Conservation (phyloP, 2,797 vertebrate species). For the Enteromius treurensis region DNA sequence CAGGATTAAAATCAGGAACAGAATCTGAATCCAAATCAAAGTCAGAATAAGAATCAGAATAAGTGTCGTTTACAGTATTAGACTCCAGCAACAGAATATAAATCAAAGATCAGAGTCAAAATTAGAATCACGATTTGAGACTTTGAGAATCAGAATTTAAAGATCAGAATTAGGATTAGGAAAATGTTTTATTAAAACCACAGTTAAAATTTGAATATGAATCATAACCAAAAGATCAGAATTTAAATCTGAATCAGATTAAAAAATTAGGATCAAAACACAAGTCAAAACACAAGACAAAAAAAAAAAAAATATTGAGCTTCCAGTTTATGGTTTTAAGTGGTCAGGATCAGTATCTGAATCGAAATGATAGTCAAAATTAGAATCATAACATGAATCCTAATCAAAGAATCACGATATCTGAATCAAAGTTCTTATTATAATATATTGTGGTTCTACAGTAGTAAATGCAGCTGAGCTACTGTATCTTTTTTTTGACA, state of each 20-base stretch:
- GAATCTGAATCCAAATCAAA: neutral
- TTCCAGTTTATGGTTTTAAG: neutral
- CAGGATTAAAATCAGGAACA: neutral
- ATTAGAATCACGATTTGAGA: neutral
- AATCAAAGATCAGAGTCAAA: neutral
- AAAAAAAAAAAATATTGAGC: neutral
- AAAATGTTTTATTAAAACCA: neutral
- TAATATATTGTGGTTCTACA: neutral
- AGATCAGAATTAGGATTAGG: too few relatives aligned
- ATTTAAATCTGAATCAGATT: neutral
- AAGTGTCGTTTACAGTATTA: neutral
- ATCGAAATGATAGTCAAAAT: neutral
- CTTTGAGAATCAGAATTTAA: neutral
- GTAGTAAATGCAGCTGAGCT: neutral
- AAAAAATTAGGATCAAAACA: neutral
- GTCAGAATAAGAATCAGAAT: neutral
- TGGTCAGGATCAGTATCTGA: neutral
- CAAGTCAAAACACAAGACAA: neutral
- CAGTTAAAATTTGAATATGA: neutral
- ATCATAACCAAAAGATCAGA: neutral
- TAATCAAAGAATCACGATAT: neutral
- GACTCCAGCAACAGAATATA: neutral
- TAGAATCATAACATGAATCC: neutral
- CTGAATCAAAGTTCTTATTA: neutral
- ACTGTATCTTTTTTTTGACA: neutral